These are phyloP conservation scores for Sinelater perroti DNA, from an alignment of 2,888 invertebrate genomes.

Conservation along the genomic window DNA sequence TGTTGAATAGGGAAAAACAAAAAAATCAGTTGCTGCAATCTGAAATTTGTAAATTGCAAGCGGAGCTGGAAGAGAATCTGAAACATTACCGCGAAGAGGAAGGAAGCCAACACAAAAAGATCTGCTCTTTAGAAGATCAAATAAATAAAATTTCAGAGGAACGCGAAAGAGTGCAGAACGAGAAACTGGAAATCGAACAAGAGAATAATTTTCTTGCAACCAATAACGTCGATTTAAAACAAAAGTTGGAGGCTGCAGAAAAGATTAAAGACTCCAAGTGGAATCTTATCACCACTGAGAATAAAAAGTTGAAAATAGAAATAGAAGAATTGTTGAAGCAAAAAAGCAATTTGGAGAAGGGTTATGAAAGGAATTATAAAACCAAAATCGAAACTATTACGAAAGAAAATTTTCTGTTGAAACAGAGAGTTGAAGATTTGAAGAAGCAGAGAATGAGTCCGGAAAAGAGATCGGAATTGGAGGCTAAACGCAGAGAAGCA, in stretches of 20 bases:
- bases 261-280: not conserved
- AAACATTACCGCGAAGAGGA: not conserved
- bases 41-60: not conserved
- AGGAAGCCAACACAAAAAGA: not conserved
- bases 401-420: conserved; percentile 8
- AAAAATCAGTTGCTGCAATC: not conserved
- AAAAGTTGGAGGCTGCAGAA: not conserved
- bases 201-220: not conserved
- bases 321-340: not conserved
- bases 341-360: conserved; percentile 1
- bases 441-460: not conserved
- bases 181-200: not conserved
- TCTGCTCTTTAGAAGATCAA: not conserved
- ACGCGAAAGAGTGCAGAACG: not conserved
- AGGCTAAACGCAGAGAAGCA: not conserved
- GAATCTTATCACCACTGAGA: not conserved
- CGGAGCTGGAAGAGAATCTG: not conserved
- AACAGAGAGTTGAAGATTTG: not conserved
- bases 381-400: not conserved
- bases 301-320: not conserved
- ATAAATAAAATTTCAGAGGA: not conserved
- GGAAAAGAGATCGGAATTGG: not conserved
- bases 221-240: not conserved
- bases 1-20: conserved; percentile 4
- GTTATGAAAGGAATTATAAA: not conserved